Percentiles rank a stretch among this genome's conserved stretches.
phyloP scores from a whole-genome alignment of 2,888 invertebrate genomes.

The Drosophila rellima region DNA sequence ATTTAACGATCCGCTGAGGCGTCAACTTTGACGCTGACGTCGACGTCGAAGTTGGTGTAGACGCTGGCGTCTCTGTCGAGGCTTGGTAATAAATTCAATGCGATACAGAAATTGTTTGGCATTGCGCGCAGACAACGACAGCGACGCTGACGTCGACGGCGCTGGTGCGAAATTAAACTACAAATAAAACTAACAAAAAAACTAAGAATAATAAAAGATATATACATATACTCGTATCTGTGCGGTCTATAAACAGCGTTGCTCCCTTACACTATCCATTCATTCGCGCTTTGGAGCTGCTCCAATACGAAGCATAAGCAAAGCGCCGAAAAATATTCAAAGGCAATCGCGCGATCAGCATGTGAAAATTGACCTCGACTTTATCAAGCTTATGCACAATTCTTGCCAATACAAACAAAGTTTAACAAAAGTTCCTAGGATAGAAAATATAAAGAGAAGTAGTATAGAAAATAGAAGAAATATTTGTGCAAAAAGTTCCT shows the following conservation, averaged over 20 bases:
- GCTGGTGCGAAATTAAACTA: slow-evolving; percentile 48
- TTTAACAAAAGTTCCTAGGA: slow-evolving; percentile 18
- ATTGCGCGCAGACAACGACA: slow-evolving; percentile 62
- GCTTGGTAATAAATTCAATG: slow-evolving; percentile 67
- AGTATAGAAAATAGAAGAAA: slow-evolving; percentile 7
- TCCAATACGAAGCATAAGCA: slow-evolving; percentile 41
- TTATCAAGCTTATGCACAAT: slow-evolving; percentile 49
- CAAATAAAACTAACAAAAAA: slow-evolving; percentile 10
- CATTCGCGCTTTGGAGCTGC: slow-evolving; percentile 67
- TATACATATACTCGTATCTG: slow-evolving; percentile 6
- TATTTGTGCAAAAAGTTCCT: slow-evolving; percentile 52
- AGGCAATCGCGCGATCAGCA: slow-evolving; percentile 33
- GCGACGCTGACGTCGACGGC: slow-evolving; percentile 60
- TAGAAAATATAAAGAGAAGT: slow-evolving; percentile 10
- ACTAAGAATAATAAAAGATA: slow-evolving; percentile 5
- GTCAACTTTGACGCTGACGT: slow-evolving; percentile 23
- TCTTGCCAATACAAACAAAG: slow-evolving; percentile 63
- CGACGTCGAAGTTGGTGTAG: slow-evolving; percentile 11
- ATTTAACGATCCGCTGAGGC: slow-evolving; percentile 31
- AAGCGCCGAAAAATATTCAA: neutral
- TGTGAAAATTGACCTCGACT: slow-evolving; percentile 42
- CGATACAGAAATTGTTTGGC: slow-evolving; percentile 73
- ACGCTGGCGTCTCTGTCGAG: slow-evolving; percentile 13
- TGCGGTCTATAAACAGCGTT: slow-evolving; percentile 69
- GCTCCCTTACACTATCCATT: slow-evolving; percentile 68